These are phyloP conservation scores for Eueides isabella DNA, from an alignment of 1,140 invertebrate genomes.

Conservation along the genomic window DNA sequence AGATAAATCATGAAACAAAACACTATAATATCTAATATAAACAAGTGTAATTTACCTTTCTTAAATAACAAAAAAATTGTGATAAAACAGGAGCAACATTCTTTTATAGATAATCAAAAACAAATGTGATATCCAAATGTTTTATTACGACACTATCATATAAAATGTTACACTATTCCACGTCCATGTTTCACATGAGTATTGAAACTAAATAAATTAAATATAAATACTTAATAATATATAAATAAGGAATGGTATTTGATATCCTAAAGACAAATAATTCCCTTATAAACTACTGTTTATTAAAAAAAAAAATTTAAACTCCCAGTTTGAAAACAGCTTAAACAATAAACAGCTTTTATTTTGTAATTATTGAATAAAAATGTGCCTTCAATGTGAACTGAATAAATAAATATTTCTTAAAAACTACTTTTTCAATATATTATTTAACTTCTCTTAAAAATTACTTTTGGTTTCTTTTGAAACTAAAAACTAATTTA, in stretches of 20 bases:
- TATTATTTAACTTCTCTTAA: background rate
- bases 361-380: background rate
- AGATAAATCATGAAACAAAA: background rate
- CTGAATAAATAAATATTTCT: slow-evolving; percentile 4
- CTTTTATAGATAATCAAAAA: slow-evolving; percentile 40
- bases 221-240: slow-evolving; percentile 33
- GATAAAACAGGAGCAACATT: slow-evolving; percentile 35
- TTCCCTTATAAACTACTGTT: background rate
- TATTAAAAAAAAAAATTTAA: background rate
- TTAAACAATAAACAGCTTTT: too few species aligned
- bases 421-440: background rate
- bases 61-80: slow-evolving; percentile 24
- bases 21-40: background rate
- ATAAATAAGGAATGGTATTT: slow-evolving; percentile 42
- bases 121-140: slow-evolving; percentile 34
- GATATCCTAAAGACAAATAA: background rate
- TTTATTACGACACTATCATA: slow-evolving; percentile 61
- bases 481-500: background rate
- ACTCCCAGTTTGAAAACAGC: background rate
- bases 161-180: slow-evolving; percentile 57
- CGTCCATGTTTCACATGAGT: slow-evolving; percentile 71
- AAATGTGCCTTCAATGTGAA: background rate
- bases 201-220: slow-evolving; percentile 50
- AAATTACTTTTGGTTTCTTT: background rate
- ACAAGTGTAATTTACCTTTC: background rate